phyloP scores from a whole-genome alignment of 2,797 vertebrate genomes.

The Calcarius lapponicus region DNA sequence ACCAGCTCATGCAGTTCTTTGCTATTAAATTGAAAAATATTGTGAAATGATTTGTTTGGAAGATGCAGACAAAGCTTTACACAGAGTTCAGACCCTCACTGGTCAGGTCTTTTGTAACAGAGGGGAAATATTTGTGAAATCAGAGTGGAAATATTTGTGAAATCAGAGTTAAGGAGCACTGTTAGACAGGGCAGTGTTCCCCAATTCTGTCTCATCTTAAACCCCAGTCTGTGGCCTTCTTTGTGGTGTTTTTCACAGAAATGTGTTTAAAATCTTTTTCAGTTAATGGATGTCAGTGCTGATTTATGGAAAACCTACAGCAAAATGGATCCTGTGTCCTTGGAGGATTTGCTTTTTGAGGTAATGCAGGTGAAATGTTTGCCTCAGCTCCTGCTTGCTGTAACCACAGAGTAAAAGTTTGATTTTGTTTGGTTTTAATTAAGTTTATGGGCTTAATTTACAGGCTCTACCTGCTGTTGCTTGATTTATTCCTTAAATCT shows the following conservation, averaged over 20 bases:
- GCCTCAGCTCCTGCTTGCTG: not conserved
- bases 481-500: not conserved
- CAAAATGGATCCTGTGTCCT: slow-evolving; percentile 89
- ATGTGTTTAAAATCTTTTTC: slow-evolving; percentile 25
- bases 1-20: not conserved
- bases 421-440: not conserved
- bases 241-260: not conserved
- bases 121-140: not conserved
- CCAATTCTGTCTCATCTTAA: not conserved
- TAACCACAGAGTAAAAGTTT: not conserved
- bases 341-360: slow-evolving; percentile 88
- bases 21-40: not conserved
- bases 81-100: accelerated
- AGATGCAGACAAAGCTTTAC: not conserved
- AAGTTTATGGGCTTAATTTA: not conserved
- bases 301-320: slow-evolving; percentile 91
- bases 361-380: slow-evolving; percentile 70
- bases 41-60: not conserved
- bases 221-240: not conserved
- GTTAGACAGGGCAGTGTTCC: not conserved
- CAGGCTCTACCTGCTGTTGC: not conserved
- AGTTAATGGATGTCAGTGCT: slow-evolving; percentile 94
- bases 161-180: not conserved
- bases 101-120: not conserved
- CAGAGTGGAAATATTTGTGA: not conserved